phyloP scores from a whole-genome alignment of 2,888 invertebrate species.

The Lithophane ornitopus region DNA sequence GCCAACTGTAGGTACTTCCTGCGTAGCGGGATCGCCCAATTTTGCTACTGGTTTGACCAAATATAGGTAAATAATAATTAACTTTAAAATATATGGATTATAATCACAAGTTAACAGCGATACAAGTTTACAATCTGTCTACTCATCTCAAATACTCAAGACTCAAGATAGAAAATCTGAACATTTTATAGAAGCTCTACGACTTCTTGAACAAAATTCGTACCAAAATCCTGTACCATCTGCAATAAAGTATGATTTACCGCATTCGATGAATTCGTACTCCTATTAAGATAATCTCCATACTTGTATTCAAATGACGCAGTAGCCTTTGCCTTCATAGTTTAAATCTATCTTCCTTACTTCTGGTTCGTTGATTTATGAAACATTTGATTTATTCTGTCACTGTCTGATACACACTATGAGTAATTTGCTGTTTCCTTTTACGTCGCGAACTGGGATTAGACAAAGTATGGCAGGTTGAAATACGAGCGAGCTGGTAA shows the following conservation, averaged over 20 bases:
- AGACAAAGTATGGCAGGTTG: conserved; percentile 43
- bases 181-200: too few relatives aligned
- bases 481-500: conserved; percentile 36
- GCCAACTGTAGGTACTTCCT: background rate
- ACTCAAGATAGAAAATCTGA: background rate
- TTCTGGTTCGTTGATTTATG: conserved; percentile 41
- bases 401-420: conserved; percentile 38
- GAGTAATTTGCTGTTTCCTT: conserved; percentile 57
- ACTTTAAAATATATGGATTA: conserved; percentile 2
- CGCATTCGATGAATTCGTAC: conserved; percentile 33
- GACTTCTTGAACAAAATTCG: background rate
- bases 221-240: background rate
- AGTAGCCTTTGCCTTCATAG: background rate
- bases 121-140: background rate
- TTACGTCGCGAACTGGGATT: conserved; percentile 47
- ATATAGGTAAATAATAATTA: background rate
- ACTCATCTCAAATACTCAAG: background rate
- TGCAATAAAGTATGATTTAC: conserved; percentile 37
- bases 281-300: conserved; percentile 47
- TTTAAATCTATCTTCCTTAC: background rate
- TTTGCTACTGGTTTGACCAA: background rate
- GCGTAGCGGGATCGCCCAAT: background rate
- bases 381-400: conserved; percentile 55
- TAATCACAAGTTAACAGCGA: conserved; percentile 2
- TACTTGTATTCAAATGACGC: conserved; percentile 35